Conservation (phyloP, 2,888 invertebrate genomes). For the Embidobia sp. region DNA sequence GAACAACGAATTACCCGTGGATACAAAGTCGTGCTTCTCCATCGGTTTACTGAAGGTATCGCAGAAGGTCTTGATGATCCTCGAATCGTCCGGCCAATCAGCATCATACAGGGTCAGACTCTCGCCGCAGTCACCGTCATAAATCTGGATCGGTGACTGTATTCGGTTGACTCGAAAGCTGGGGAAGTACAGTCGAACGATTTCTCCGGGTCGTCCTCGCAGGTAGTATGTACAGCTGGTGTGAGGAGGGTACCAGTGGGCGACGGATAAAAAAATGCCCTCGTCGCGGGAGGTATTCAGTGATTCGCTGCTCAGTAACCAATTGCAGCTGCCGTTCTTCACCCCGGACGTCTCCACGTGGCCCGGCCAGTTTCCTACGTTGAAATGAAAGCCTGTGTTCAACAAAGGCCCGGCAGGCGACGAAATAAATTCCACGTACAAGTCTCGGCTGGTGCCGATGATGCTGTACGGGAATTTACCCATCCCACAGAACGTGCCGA, state of each 20-base stretch:
- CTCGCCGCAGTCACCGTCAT: conserved; percentile 94
- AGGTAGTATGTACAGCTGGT: conserved; percentile 96
- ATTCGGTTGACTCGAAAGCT: conserved; percentile 95
- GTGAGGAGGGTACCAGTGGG: conserved; percentile 97
- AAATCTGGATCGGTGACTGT: conserved; percentile 92
- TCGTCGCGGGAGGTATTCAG: conserved; percentile 89
- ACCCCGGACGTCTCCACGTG: conserved; percentile 95
- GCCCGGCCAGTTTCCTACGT: conserved; percentile 96
- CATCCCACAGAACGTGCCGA: conserved; percentile 96
- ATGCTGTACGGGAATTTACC: conserved; percentile 97
- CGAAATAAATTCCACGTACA: conserved; percentile 94
- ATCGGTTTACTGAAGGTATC: conserved; percentile 96
- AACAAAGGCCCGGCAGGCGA: conserved; percentile 94
- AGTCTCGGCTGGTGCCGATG: conserved; percentile 94
- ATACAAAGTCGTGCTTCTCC: conserved; percentile 96
- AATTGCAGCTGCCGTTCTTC: conserved; percentile 93
- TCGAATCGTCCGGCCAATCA: conserved; percentile 92
- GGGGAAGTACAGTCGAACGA: conserved; percentile 94
- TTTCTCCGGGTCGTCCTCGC: conserved; percentile 92
- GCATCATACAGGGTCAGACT: conserved; percentile 95
- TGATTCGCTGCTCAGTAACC: conserved; percentile 92
- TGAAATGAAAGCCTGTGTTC: conserved; percentile 97
- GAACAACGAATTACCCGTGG: conserved; percentile 92
- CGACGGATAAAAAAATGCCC: conserved; percentile 94
- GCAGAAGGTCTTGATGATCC: conserved; percentile 96